phyloP scores from a whole-genome alignment of 2,888 invertebrate species.

The Leucoma salicis region DNA sequence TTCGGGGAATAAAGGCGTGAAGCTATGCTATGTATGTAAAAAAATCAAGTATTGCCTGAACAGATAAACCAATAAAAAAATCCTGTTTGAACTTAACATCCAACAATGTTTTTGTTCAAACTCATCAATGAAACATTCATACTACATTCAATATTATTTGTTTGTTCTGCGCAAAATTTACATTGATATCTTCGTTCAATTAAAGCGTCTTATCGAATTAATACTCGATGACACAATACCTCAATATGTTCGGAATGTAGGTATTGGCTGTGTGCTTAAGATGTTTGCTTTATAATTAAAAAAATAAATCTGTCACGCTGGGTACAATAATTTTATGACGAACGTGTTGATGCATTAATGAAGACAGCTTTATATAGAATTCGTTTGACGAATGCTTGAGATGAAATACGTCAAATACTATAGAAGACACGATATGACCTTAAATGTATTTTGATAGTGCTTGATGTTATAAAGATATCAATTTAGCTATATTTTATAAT shows the following conservation, averaged over 20 bases:
- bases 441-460: too few relatives aligned
- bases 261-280: conserved; percentile 35
- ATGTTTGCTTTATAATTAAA: conserved; percentile 61
- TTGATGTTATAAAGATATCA: too few relatives aligned
- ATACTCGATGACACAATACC: conserved; percentile 45
- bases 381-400: conserved; percentile 51
- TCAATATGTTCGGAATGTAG: conserved; percentile 45
- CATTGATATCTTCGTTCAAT: conserved; percentile 19
- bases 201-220: conserved; percentile 43
- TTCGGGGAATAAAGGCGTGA: too few relatives aligned
- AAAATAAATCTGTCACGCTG: conserved; percentile 57
- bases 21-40: too few relatives aligned
- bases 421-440: conserved; percentile 32
- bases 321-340: conserved; percentile 53
- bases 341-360: conserved; percentile 75
- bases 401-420: conserved; percentile 51
- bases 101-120: not conserved
- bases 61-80: too few relatives aligned
- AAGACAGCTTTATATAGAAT: conserved; percentile 30
- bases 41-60: too few relatives aligned
- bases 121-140: not conserved
- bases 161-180: conserved; percentile 1
- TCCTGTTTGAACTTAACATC: too few relatives aligned
- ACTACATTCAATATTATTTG: not conserved
- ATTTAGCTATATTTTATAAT: too few relatives aligned